Conservation (phyloP, 2,797 vertebrate species). For the Takifugu rubripes region DNA sequence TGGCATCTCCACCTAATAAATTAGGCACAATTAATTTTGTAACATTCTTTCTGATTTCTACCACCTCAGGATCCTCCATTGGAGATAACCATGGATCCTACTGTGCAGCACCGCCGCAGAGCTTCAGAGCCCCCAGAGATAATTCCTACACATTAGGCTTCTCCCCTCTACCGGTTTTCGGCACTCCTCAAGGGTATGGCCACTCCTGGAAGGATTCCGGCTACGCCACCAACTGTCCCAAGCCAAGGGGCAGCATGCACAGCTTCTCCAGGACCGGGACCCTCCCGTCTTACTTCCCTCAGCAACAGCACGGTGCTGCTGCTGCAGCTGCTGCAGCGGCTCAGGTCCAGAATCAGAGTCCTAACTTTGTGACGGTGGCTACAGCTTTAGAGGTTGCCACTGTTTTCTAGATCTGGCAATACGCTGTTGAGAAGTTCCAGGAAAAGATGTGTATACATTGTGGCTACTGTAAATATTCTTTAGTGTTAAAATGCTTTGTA, state of each 20-base stretch:
- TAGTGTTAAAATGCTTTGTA: neutral
- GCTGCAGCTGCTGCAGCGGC: conserved; percentile 27
- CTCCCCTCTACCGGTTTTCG: conserved; percentile 62
- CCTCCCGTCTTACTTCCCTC: conserved; percentile 54
- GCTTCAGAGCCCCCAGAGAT: conserved; percentile 56
- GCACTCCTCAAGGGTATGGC: conserved; percentile 49
- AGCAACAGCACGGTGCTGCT: conserved; percentile 27
- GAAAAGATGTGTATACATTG: conserved; percentile 27
- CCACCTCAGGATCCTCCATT: conserved; percentile 54
- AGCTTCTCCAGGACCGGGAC: conserved; percentile 61
- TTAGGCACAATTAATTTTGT: conserved; percentile 7
- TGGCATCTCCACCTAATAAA: neutral
- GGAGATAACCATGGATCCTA: conserved; percentile 50
- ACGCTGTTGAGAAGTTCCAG: neutral
- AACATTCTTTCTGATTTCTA: conserved; percentile 7
- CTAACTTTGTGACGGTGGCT: conserved; percentile 52
- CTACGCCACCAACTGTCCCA: conserved; percentile 56
- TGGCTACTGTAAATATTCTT: conserved; percentile 41
- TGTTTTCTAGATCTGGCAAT: conserved; percentile 64
- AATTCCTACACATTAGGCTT: conserved; percentile 63
- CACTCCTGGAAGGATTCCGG: conserved; percentile 60
- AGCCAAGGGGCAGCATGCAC: conserved; percentile 60
- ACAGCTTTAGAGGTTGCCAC: conserved; percentile 72
- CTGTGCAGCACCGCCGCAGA: conserved; percentile 53
- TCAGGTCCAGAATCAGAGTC: conserved; percentile 42